Conservation (phyloP, 2,797 vertebrate genomes). For the Danio tinwini region DNA sequence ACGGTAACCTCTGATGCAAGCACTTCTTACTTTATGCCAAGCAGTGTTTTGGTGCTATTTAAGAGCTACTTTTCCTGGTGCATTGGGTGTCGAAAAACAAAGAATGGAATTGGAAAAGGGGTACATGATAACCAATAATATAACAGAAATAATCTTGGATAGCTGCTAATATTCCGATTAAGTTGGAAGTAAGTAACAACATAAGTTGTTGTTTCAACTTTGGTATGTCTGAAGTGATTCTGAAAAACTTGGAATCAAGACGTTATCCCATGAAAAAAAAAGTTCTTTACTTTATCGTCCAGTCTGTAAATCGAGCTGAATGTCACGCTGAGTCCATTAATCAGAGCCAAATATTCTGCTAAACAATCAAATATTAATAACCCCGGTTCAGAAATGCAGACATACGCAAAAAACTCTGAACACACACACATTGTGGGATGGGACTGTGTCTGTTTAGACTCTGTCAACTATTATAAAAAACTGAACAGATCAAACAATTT, state of each 20-base stretch:
- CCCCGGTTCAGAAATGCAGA: constrained; percentile 35
- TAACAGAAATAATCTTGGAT: neutral
- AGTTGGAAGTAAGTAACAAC: no score
- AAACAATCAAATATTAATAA: constrained; percentile 46
- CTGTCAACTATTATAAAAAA: constrained; percentile 1
- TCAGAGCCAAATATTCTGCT: constrained; percentile 22
- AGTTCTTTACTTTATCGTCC: neutral
- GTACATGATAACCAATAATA: neutral
- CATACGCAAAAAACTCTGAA: constrained; percentile 34
- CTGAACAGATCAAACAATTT: constrained; percentile 21
- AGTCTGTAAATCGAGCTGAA: constrained; percentile 26
- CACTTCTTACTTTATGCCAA: no score
- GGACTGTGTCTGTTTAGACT: constrained; percentile 9
- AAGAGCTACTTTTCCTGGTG: no score
- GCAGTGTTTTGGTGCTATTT: no score
- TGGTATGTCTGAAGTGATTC: neutral
- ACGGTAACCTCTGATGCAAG: no score
- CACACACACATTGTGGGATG: neutral
- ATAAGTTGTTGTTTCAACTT: neutral
- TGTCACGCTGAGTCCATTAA: constrained; percentile 1
- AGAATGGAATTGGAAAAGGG: neutral
- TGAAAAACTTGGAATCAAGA: constrained; percentile 5
- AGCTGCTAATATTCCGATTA: neutral
- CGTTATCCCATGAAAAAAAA: constrained; percentile 1
- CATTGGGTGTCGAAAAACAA: no score